phyloP scores from a whole-genome alignment of 2,113 vertebrate genomes.

The Bos javanicus region DNA sequence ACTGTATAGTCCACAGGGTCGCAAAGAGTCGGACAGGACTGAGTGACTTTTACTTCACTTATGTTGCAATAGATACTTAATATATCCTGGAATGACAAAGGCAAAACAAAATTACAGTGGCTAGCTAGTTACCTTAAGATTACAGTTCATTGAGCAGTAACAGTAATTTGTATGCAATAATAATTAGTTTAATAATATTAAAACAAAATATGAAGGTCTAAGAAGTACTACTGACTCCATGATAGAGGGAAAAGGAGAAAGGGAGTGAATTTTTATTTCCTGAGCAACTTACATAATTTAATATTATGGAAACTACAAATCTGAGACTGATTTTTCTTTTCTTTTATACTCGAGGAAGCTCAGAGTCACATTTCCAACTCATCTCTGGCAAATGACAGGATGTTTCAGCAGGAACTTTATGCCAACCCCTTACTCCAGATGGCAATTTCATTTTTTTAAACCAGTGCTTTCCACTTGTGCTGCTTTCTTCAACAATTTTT shows the following conservation, averaged over 20 bases:
- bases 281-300: not conserved
- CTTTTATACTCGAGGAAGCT: not conserved
- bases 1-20: not conserved
- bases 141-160: not conserved
- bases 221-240: not conserved
- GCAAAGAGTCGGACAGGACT: accelerated
- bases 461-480: not conserved
- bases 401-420: not conserved
- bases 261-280: not conserved
- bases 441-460: not conserved
- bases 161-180: not conserved
- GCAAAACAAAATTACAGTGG: not conserved
- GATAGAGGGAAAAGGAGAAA: not conserved
- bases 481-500: conserved; percentile 18
- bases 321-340: not conserved
- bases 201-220: not conserved
- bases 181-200: not conserved
- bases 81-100: conserved; percentile 7
- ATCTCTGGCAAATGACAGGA: not conserved
- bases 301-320: not conserved
- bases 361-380: not conserved
- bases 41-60: not conserved
- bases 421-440: not conserved
- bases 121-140: not conserved
- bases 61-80: not conserved